Evolutionary conservation across 2,888 invertebrate genomes (phyloP), one percentile per base, ranked within the genome.

Genomic region (Apeira syringaria): DNA sequence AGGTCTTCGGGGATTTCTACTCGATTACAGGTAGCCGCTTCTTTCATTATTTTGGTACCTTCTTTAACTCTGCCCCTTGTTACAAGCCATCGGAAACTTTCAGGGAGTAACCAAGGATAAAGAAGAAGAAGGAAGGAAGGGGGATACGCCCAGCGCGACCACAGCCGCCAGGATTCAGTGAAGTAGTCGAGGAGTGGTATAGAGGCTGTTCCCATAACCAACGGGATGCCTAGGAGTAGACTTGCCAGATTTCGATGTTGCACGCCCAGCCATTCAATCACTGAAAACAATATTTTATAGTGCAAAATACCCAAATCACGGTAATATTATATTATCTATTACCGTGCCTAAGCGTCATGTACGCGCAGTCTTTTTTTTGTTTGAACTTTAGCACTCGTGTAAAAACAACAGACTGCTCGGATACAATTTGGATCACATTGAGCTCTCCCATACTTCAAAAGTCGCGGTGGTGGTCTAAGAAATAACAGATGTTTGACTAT

Each of bases 211-310:
- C 96, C 96, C 18, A 93, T 59, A 0, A 95, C 93, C 62, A 94
- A 93, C 45, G 94, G 94, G 7, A 94, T 91, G 34, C 94, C 93
- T 5, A 94, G 91, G 30, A 95, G 80, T 34, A 94, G 91, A 47
- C 95, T 94, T 2, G 93, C 94, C 24, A 95, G 74, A 10, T 95
- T 94, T 22, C 96, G 90, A 34, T 93, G 92, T 47, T 92, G 91
- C 5, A 94, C 94, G 0, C 95, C 95, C 13, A 96, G 93, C 78
- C 96, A 90, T 74, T 97, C 96, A 53, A 96, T 92, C 68, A 93
- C 95, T 94, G 78, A 0, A 80, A 80, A n/a, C 25, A 9, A 15
- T 4, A 15, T 15, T 15, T n/a, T n/a, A n/a, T n/a, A n/a, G n/a
- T n/a, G n/a, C n/a, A n/a, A n/a, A n/a, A n/a, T n/a, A n/a, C n/a